phyloP scores from a whole-genome alignment of 2,888 invertebrate species.

The Volucella inflata region DNA sequence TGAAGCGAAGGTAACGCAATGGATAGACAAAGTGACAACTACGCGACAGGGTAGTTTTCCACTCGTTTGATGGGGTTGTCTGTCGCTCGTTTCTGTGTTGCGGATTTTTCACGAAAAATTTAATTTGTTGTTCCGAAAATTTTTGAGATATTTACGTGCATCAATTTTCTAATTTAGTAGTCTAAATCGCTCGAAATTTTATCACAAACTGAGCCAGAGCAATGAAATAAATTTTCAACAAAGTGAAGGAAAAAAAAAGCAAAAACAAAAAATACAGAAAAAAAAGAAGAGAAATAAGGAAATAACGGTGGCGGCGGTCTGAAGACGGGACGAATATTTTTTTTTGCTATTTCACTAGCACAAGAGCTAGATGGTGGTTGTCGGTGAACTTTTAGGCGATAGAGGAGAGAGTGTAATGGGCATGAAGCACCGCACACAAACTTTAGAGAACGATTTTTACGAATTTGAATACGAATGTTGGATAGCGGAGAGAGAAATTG shows the following conservation, averaged over 20 bases:
- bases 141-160: conserved; percentile 51
- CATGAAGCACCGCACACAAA: neutral
- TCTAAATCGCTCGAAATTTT: conserved; percentile 81
- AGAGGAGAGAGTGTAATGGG: conserved; percentile 31
- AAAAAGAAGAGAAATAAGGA: conserved; percentile 41
- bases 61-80: conserved; percentile 3
- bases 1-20: too few species aligned
- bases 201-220: conserved; percentile 81
- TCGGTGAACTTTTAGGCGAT: conserved; percentile 21
- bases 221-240: conserved; percentile 61
- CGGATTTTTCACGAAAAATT: conserved; percentile 21
- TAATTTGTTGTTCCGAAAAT: conserved; percentile 15
- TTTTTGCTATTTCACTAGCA: neutral
- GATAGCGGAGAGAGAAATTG: conserved; percentile 6
- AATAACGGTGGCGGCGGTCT: conserved; percentile 18
- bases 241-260: conserved; percentile 47
- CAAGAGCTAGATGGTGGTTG: neutral
- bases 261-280: conserved; percentile 45
- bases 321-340: conserved; percentile 49
- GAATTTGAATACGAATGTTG: conserved; percentile 31
- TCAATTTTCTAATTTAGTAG: conserved; percentile 75
- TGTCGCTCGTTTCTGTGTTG: conserved; percentile 4
- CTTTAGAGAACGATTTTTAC: conserved; percentile 25
- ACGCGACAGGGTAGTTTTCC: conserved; percentile 29
- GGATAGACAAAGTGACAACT: neutral